A percentile compares a stretch with the other conserved stretches of the same genome.
Conservation (phyloP, 2,797 vertebrate species). For the Dermochelys coriacea region DNA sequence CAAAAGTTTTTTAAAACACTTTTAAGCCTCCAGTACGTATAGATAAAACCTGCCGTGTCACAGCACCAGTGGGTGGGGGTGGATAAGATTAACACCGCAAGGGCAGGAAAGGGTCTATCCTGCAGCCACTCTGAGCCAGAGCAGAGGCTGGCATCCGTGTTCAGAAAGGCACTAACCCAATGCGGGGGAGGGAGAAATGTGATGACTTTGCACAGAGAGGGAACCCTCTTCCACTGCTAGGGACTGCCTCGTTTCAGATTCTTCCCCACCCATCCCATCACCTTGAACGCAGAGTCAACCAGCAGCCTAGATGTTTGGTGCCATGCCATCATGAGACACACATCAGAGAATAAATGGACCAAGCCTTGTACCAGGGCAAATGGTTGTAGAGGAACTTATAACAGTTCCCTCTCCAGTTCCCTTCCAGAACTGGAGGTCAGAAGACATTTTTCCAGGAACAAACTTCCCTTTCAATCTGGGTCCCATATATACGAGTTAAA, state of each 20-base stretch:
- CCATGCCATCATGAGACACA: rapidly evolving
- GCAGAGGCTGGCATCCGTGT: not conserved
- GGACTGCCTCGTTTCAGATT: too few species aligned
- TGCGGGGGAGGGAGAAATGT: not conserved
- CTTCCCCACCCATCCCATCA: not conserved
- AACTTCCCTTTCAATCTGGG: rapidly evolving
- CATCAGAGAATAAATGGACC: rapidly evolving
- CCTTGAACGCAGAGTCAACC: not conserved
- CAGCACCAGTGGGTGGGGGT: conserved; percentile 22
- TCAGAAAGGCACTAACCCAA: not conserved
- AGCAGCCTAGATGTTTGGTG: not conserved
- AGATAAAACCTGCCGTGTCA: conserved; percentile 37
- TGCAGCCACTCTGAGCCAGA: not conserved
- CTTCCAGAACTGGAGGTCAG: conserved; percentile 50
- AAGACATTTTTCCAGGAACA: conserved; percentile 1
- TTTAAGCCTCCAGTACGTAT: not conserved
- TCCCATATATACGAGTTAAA: rapidly evolving
- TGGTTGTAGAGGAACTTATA: not conserved
- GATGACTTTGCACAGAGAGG: not conserved
- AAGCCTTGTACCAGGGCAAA: not conserved
- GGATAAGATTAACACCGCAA: conserved; percentile 16
- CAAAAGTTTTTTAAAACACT: not conserved
- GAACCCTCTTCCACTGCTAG: not conserved
- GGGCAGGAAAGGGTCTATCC: not conserved
- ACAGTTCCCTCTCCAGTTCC: not conserved